Conservation (phyloP, 2,888 invertebrate genomes). For the Lampropteryx suffumata region DNA sequence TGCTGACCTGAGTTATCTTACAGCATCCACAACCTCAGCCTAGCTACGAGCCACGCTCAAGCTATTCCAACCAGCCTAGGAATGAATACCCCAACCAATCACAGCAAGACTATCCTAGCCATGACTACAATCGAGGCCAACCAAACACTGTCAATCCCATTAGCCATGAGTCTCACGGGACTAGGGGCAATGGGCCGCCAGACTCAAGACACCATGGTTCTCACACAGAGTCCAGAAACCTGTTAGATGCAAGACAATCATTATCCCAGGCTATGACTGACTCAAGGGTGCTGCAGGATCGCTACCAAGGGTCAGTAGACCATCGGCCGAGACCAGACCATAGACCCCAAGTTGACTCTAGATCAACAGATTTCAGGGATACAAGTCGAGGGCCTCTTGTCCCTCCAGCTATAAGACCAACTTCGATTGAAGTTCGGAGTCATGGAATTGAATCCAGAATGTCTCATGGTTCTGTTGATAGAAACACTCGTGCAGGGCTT, state of each 20-base stretch:
- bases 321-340: not conserved
- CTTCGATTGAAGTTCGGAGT: not conserved
- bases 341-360: not conserved
- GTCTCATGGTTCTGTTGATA: not conserved
- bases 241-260: conserved; percentile 6
- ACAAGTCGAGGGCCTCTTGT: conserved; percentile 5
- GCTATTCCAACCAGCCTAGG: conserved; percentile 39
- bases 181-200: not conserved
- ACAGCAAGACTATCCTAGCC: conserved; percentile 32
- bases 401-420: conserved; percentile 9
- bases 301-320: not conserved
- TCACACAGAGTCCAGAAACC: not conserved
- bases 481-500: not conserved
- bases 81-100: conserved; percentile 44
- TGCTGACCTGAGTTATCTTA: conserved; percentile 8
- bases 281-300: not conserved
- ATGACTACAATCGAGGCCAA: conserved; percentile 6
- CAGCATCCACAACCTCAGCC: conserved; percentile 34
- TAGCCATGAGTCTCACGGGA: not conserved
- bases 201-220: conserved; percentile 7
- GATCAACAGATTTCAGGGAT: conserved; percentile 6
- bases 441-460: conserved; percentile 1
- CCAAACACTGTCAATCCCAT: not conserved
- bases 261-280: conserved; percentile 5
- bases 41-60: conserved; percentile 41